Base-by-base conservation (phyloP, 2,113 vertebrate genomes). In the Formicarius rufipectus region DNA sequence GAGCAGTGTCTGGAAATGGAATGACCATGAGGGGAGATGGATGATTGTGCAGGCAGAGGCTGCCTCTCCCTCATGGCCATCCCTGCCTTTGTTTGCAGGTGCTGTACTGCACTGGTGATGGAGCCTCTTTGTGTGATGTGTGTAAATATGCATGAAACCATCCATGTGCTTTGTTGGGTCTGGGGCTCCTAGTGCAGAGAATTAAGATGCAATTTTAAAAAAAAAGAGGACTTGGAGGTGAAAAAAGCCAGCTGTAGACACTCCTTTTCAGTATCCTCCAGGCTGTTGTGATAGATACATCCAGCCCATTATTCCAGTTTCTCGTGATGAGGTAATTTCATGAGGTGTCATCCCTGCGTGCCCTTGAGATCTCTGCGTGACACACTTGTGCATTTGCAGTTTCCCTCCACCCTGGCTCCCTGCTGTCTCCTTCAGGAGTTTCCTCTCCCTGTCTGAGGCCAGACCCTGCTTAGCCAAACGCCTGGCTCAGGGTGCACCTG, bases 381-480 rank as follows among this genome's bases (percentile, higher is more conserved):
- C 35, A 25, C 4, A 0, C 8, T 15, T 7, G 23, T 59, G 35
- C 25, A 2, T 24, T 49, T n/a, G 23, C 6, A 0, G 24, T 44
- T 35, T 22, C 59, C 27, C 17, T 64, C 63, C 28, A 27, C 12
- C 30, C 30, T n/a, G 44, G 8, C 8, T 42, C 33, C 9, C 66
- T 52, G 55, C n/a, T 45, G 24, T 22, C 14, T 64, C 73, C 56
- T 10, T 0, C 3, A 5, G 86, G 21, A 22, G 12, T 62, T 35
- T 2, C 3, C 39, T 58, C 4, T 55, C 33, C 37, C 53, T 30
- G 2, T 4, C n/a, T 40, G 81, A 19, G 62, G 35, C 47, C 52
- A 63, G 42, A 23, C 21, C 21, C n/a, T 1, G 3, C 0, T 0
- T 1, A 28, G n/a, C n/a, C 18, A 22, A n/a, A 14, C 0, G 0